Conservation (phyloP, 2,888 invertebrate genomes). For the Ochropacha duplaris region DNA sequence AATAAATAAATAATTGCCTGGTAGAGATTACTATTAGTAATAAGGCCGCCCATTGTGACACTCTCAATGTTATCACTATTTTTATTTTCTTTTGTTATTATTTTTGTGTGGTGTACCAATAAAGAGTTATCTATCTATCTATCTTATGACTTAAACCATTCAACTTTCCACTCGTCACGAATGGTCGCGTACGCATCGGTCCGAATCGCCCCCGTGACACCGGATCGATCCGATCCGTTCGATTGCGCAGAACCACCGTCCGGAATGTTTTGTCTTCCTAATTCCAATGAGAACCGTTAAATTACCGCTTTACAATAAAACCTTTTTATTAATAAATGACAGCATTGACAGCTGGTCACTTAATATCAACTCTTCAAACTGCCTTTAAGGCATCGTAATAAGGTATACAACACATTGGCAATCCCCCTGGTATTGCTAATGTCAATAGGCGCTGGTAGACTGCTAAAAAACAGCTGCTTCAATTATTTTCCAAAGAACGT, state of each 20-base stretch:
- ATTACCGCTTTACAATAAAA: conserved; percentile 28
- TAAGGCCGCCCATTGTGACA: no score
- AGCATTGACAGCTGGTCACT: not conserved
- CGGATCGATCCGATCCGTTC: conserved; percentile 33
- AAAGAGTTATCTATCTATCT: no score
- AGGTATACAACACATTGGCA: no score
- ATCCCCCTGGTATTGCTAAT: no score
- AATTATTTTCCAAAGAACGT: not conserved
- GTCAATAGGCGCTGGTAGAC: no score
- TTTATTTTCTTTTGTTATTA: no score
- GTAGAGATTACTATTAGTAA: no score
- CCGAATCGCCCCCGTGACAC: conserved; percentile 7
- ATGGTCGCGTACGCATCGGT: conserved; percentile 3
- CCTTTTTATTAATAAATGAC: not conserved
- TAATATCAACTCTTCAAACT: not conserved
- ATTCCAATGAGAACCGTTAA: conserved; percentile 45
- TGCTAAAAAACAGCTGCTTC: conserved; percentile 3
- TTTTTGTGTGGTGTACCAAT: no score
- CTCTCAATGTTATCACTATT: no score
- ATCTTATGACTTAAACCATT: conserved; percentile 11
- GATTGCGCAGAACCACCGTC: conserved; percentile 33
- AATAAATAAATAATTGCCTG: no score
- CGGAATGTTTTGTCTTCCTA: conserved; percentile 35
- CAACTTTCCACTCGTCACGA: conserved; percentile 7
- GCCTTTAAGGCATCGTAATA: no score